Base-by-base conservation (phyloP, 2,113 vertebrate genomes). In the Hippocampus zosterae region DNA sequence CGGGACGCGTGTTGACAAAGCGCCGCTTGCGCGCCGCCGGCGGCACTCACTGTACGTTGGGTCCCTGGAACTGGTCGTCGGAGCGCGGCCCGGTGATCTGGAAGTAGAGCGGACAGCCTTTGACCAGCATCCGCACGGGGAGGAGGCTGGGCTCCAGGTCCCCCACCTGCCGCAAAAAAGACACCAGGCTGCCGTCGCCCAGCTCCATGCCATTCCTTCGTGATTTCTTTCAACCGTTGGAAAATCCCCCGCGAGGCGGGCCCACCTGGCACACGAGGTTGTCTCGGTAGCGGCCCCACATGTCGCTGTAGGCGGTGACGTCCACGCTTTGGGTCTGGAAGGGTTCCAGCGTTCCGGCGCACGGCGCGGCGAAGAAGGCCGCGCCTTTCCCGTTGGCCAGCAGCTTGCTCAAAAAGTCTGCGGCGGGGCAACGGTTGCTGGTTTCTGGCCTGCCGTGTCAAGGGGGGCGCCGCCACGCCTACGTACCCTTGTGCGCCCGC, bases 201-300 rank as follows among this genome's bases (percentile, higher is more conserved):
- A 33, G 33, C 5, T 33, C 33, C 0, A 33, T 33, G 33, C 33
- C 0, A 37, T 6, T 37, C 33, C 6, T 5, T 37, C 33, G 1
- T 37, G 33, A 37, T 37, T 37, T 37, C 5, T 0, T 33, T 33
- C 29, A n/a, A n/a, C 5, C 29, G 4, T 33, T 33, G 0, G 33
- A 37, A 37, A 6, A 37, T 37, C 33, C 5, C 33, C 33, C 33
- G 5, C 1, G 33, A 37, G 33, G 33, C 33, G 33, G 33, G 33
- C 90, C 27, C 91, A 98, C 97, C 91, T 80, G 85, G 78, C 95
- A 98, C 74, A 94, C 19, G 55, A 99, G 95, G 5, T 70, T 67
- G 77, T 99, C 97, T 42, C 57, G 79, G 87, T 99, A 98, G 61
- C 94, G 91, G 42, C 97, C 97, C 97, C 97, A 99, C 95, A 98